phyloP scores from a whole-genome alignment of 2,888 invertebrate species.

The Diachrysia chrysitis region DNA sequence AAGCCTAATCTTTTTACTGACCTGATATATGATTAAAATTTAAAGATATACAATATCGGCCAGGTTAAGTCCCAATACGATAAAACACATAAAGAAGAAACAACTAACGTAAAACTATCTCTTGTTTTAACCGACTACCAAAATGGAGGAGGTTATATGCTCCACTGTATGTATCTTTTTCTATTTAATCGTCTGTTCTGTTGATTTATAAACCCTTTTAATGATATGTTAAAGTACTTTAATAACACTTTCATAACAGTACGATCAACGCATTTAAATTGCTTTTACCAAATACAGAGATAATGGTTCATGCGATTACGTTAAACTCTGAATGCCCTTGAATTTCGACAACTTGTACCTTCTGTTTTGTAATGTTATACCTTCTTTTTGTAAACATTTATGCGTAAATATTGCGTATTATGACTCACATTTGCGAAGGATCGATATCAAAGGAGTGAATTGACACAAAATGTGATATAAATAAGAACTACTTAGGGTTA shows the following conservation, averaged over 20 bases:
- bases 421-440: background rate
- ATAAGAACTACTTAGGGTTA: no score
- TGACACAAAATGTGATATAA: background rate
- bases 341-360: background rate
- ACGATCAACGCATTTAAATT: constrained; percentile 6
- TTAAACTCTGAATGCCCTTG: constrained; percentile 2
- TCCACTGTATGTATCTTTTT: no score
- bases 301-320: constrained; percentile 1
- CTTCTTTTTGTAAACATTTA: background rate
- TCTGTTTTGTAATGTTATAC: background rate
- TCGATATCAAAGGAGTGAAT: background rate
- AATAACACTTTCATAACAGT: background rate
- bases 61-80: no score
- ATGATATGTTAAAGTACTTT: background rate
- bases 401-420: constrained; percentile 6
- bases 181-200: background rate
- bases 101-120: background rate
- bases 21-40: no score
- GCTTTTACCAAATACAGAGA: constrained; percentile 9
- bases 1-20: no score
- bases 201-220: background rate
- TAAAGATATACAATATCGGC: no score
- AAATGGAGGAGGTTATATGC: no score
- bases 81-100: no score
- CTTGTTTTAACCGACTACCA: no score